Evolutionary conservation across 2,797 vertebrate species (phyloP).

Genomic region (Stomatorhinus walkeri): DNA sequence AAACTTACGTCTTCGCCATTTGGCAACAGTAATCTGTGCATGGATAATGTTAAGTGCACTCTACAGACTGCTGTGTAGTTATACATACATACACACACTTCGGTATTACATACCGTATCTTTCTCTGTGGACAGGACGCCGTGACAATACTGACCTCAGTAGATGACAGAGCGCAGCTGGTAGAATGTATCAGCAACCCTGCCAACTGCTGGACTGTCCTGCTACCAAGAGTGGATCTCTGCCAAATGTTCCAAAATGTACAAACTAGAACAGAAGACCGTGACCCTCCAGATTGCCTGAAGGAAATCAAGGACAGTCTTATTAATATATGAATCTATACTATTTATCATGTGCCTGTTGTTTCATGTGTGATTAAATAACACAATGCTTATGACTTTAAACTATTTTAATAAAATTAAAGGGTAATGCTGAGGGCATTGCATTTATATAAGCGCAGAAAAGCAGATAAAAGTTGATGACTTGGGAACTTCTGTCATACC

Average conservation of each 20-base stretch:
- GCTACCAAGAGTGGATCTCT: conserved; percentile 54
- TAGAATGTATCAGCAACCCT: conserved; percentile 44
- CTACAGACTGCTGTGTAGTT: not conserved
- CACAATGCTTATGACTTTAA: not conserved
- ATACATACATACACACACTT: not conserved
- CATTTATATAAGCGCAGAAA: conserved; percentile 11
- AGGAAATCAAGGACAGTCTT: not conserved
- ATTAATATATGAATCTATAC: not conserved
- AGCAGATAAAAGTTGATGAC: not conserved
- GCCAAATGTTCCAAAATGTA: conserved; percentile 67
- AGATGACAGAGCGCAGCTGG: conserved; percentile 27
- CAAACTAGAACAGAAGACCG: conserved; percentile 48
- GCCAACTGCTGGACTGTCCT: conserved; percentile 53
- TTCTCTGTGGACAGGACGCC: not conserved
- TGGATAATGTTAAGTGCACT: not conserved
- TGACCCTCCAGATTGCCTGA: conserved; percentile 23
- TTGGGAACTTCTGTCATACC: conserved; percentile 45
- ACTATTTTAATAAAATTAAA: not conserved
- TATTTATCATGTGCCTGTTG: not conserved
- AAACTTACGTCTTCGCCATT: not conserved
- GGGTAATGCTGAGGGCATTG: not conserved
- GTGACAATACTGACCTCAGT: conserved; percentile 29
- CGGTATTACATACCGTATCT: not conserved
- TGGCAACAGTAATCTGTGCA: not conserved
- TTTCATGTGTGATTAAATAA: not conserved